Base-by-base conservation (phyloP, 2,797 vertebrate genomes). In the Rhinogobio ventralis region DNA sequence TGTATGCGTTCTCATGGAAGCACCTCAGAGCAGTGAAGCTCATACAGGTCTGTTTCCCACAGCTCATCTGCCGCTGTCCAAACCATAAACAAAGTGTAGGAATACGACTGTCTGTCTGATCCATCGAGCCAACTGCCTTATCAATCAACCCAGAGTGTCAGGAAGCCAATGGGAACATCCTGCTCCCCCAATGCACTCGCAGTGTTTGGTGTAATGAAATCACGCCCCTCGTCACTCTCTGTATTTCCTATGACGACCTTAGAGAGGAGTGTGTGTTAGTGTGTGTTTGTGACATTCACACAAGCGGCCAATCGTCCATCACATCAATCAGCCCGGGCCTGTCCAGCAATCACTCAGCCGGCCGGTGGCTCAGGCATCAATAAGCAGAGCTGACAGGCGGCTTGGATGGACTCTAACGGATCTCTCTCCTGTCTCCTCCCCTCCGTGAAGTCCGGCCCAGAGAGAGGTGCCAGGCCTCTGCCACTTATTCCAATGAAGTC, bases 321-420 rank as follows among this genome's bases (percentile, higher is more conserved):
- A 90, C 93, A 94, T 95, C 94, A 93, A 93, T 95, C 94, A 94
- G 80, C 46, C 72, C 80, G 86, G 83, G 91, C 93, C 92, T 89
- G 88, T 93, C 92, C 88, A 88, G 90, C 89, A 88, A 90, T 94
- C 93, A 93, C 88, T 94, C 92, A 93, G 89, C 68, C 67, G 84
- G 88, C 89, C 88, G 89, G 90, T 88, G 90, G 92, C 89, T 79
- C 42, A 53, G 88, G 81, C 93, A 93, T 94, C 93, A 94, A 93
- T 94, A 93, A 94, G 87, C 86, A 55, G 57, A 84, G 62, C 88
- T 93, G 93, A 94, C 93, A 93, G 91, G 88, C 79, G 82, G 81
- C 86, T 53, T 83, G 82, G 87, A 60, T 81, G 68, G 80, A 82
- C 72, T 83, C 73, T 42, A 68, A 85, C 71, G 73, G 68, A 66